Evolutionary conservation across 2,797 vertebrate species (phyloP).

Genomic region (Notamacropus eugenii): DNA sequence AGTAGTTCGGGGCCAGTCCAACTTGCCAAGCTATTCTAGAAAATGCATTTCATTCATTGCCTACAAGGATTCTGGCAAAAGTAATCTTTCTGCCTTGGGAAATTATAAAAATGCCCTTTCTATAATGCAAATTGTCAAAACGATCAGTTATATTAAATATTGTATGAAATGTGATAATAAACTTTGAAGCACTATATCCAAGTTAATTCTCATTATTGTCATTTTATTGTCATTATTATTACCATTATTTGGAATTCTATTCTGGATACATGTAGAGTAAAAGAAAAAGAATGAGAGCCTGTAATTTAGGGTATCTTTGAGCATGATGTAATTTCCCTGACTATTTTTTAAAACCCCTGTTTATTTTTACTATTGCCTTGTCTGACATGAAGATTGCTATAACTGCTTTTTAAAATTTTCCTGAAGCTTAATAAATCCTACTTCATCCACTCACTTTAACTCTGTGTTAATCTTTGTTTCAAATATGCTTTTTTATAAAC

Average conservation of each 20-base stretch:
- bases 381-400: background rate
- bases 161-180: background rate
- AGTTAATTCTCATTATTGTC: constrained; percentile 10
- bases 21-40: background rate
- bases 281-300: background rate
- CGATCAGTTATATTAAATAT: background rate
- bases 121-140: background rate
- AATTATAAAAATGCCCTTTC: background rate
- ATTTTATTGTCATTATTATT: background rate
- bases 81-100: background rate
- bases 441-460: background rate
- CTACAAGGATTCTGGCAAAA: background rate
- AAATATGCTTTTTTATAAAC: background rate
- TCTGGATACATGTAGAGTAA: background rate
- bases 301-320: background rate
- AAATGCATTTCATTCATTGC: background rate
- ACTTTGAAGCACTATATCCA: background rate
- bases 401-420: background rate
- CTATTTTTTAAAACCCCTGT: background rate
- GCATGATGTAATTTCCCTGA: background rate
- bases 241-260: background rate
- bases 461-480: background rate
- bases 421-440: background rate
- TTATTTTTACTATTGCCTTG: background rate
- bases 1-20: background rate